Evolutionary conservation across 2,888 invertebrate genomes (phyloP).

Genomic region (Venusia cambrica): DNA sequence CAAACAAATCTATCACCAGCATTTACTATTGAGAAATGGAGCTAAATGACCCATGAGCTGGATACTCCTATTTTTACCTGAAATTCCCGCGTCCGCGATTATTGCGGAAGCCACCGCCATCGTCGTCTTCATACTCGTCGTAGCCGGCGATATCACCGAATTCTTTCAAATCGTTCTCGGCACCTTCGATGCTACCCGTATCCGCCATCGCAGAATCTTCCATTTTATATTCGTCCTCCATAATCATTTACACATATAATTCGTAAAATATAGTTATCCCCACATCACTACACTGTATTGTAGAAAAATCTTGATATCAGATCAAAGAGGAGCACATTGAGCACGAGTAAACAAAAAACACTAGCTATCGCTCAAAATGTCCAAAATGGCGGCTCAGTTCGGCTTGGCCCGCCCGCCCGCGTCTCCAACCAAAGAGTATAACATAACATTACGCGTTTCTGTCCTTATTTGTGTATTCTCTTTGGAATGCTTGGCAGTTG

Average conservation of each 20-base stretch:
- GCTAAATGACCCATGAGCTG: no score
- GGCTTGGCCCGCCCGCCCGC: no score
- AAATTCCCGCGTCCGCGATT: constrained; percentile 67
- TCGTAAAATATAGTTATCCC: constrained; percentile 46
- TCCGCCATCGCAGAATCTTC: constrained; percentile 56
- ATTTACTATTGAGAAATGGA: no score
- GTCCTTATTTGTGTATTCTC: no score
- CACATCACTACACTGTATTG: constrained; percentile 48
- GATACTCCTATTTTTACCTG: no score
- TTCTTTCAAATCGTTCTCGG: constrained; percentile 59
- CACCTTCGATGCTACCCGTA: constrained; percentile 35
- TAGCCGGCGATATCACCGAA: constrained; percentile 55
- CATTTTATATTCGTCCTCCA: constrained; percentile 68
- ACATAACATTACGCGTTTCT: no score
- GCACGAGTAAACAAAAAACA: constrained; percentile 3
- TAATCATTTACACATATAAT: constrained; percentile 39
- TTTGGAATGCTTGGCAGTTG: no score
- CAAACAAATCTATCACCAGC: no score
- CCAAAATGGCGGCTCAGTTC: constrained; percentile 15
- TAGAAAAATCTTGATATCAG: no score
- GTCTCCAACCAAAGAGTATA: no score
- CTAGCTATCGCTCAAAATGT: constrained; percentile 4
- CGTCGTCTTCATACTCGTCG: constrained; percentile 72
- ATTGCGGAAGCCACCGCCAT: constrained; percentile 57
- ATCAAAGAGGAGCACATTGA: constrained; percentile 12